phyloP scores from a whole-genome alignment of 2,888 invertebrate species.

The Blastobasis adustella region DNA sequence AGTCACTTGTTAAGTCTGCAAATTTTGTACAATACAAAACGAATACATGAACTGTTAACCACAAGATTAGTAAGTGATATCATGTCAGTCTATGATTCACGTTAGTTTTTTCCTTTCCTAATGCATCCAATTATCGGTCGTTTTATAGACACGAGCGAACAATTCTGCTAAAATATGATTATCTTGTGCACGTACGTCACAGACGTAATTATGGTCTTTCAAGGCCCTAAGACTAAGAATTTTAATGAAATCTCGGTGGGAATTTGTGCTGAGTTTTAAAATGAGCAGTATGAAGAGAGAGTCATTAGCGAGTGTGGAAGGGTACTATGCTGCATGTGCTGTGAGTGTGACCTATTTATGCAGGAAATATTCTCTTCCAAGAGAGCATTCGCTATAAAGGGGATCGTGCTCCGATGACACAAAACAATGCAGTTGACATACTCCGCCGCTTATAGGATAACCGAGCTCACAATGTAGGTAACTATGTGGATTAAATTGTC shows the following conservation, averaged over 20 bases:
- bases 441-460: too few species aligned
- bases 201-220: not conserved
- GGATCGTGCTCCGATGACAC: too few species aligned
- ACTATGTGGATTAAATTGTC: not conserved
- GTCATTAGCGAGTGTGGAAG: too few species aligned
- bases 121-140: conserved; percentile 5
- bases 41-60: too few species aligned
- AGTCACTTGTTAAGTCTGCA: too few species aligned
- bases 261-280: too few species aligned
- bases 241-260: not conserved
- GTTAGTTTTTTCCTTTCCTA: conserved; percentile 11
- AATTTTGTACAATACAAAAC: too few species aligned
- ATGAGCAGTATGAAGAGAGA: too few species aligned
- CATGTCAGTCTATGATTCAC: conserved; percentile 6
- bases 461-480: too few species aligned
- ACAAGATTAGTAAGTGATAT: not conserved
- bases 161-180: conserved; percentile 2
- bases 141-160: conserved; percentile 5
- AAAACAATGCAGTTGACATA: too few species aligned
- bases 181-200: too few species aligned
- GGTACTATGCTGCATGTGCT: not conserved
- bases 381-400: not conserved
- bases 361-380: not conserved
- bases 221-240: not conserved
- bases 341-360: conserved; percentile 2